Base-by-base conservation (phyloP, 1,140 invertebrate genomes). In the Diachasmimorpha longicaudata region DNA sequence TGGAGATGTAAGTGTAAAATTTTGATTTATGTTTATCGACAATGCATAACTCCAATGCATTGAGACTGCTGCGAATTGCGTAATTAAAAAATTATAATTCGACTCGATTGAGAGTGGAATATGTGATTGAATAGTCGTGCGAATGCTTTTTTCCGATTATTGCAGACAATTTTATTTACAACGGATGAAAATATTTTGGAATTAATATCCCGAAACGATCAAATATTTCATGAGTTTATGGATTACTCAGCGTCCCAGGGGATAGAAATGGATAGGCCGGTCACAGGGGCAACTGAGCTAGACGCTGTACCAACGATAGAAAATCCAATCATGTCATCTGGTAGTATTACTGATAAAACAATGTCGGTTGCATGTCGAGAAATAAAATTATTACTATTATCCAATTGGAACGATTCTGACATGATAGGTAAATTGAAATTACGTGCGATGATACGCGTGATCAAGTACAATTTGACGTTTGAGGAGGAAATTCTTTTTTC, bases 81-180 rank as follows among this genome's bases (percentile, higher is more conserved):
- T 31, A 31, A 31, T 31, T 31, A 3, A 2, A 2, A 31, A 31
- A 31, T 31, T 31, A 31, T 31, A 3, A 31, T 31, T 31, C 31
- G 6, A 31, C 31, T 31, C 31, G 6, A 6, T 31, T 31, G 31
- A 31, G 31, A 31, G 31, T 31, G 31, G 6, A 31, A 31, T 31
- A 6, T 31, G 6, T 31, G 31, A 31, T 3, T 6, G 31, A 31
- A 2, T 31, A 6, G 31, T 31, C 6, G 31, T 31, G 31, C 2
- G 31, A 31, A 3, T 31, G 31, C 2, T 31, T 31, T 31, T 3
- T 31, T 73, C 13, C 78, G 16, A 75, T 90, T 13, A 37, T 55
- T 92, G 52, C 87, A 96, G 95, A 96, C 94, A 16, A 95, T 96
- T 79, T 87, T 96, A 70, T 96, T 95, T 85, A 95, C 95, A 25